A percentile compares a stretch with the other conserved stretches of the same genome.
phyloP scores from a whole-genome alignment of 1,140 invertebrate species.

The Drosophila mauritiana region DNA sequence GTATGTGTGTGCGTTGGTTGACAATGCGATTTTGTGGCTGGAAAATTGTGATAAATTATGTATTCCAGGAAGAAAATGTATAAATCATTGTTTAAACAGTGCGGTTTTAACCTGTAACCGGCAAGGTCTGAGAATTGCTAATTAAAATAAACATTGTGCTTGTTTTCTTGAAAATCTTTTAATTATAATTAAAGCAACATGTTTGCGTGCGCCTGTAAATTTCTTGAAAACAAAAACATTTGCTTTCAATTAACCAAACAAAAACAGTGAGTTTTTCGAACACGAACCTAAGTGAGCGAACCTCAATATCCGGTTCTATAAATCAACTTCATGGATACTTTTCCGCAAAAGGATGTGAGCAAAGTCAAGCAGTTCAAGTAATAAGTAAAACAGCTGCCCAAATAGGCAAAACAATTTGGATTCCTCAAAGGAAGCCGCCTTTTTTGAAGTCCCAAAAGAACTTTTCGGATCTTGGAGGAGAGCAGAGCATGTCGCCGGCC shows the following conservation, averaged over 20 bases:
- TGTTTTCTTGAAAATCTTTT: constrained; percentile 5
- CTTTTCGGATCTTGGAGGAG: neutral
- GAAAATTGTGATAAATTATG: constrained; percentile 1
- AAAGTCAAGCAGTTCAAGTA: neutral
- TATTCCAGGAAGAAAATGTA: constrained; percentile 2
- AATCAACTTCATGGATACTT: neutral
- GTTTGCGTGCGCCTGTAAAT: constrained; percentile 2
- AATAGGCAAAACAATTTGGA: neutral
- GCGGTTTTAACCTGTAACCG: constrained; percentile 1
- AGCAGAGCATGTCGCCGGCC: constrained; percentile 72
- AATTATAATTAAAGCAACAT: constrained; percentile 5
- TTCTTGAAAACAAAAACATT: constrained; percentile 3
- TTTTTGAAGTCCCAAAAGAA: neutral
- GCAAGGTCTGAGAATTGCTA: constrained; percentile 10
- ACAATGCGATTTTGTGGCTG: neutral
- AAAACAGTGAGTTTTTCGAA: neutral
- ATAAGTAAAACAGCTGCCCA: neutral
- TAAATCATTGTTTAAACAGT: constrained; percentile 2
- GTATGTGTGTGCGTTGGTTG: neutral
- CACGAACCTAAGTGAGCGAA: no score
- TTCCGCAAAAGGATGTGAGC: neutral
- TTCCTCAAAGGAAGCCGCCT: neutral
- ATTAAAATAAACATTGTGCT: constrained; percentile 25
- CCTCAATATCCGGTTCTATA: no score
- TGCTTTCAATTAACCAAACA: neutral